Conservation (phyloP, 2,113 vertebrate species). For the Coreoperca whiteheadi region DNA sequence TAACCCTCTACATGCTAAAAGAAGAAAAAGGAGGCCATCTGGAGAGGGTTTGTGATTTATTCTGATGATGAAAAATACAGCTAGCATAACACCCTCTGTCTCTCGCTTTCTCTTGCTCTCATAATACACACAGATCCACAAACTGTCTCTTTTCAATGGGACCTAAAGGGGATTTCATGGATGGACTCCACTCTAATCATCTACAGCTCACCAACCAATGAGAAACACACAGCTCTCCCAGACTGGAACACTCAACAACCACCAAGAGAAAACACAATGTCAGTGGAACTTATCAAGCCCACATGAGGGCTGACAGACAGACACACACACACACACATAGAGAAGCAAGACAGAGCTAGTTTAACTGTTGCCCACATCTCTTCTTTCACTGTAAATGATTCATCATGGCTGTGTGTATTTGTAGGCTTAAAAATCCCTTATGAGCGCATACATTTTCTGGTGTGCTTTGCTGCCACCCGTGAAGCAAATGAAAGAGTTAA, state of each 20-base stretch:
- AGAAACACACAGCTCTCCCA: conserved; percentile 76
- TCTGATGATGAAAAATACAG: conserved; percentile 68
- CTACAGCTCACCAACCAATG: conserved; percentile 77
- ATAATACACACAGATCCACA: conserved; percentile 54
- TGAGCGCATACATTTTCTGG: conserved; percentile 64
- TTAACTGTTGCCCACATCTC: conserved; percentile 77
- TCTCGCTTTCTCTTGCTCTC: conserved; percentile 46
- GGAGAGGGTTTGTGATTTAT: conserved; percentile 70
- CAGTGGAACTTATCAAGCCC: conserved; percentile 82
- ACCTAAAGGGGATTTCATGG: conserved; percentile 81
- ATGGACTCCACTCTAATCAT: conserved; percentile 82
- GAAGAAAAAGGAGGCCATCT: conserved; percentile 46
- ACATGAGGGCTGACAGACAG: conserved; percentile 74
- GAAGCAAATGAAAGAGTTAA: conserved; percentile 75
- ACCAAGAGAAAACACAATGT: conserved; percentile 82
- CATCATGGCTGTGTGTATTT: conserved; percentile 77
- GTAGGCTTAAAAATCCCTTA: conserved; percentile 61
- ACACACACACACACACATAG: conserved; percentile 34
- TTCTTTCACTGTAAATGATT: conserved; percentile 81
- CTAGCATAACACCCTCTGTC: conserved; percentile 54
- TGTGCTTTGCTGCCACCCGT: conserved; percentile 69
- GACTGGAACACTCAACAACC: conserved; percentile 80
- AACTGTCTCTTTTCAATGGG: conserved; percentile 48
- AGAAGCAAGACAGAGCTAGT: conserved; percentile 62
- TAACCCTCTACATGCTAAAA: conserved; percentile 52